Evolutionary conservation across 1,140 invertebrate genomes (phyloP).

Genomic region (Linepithema humile): DNA sequence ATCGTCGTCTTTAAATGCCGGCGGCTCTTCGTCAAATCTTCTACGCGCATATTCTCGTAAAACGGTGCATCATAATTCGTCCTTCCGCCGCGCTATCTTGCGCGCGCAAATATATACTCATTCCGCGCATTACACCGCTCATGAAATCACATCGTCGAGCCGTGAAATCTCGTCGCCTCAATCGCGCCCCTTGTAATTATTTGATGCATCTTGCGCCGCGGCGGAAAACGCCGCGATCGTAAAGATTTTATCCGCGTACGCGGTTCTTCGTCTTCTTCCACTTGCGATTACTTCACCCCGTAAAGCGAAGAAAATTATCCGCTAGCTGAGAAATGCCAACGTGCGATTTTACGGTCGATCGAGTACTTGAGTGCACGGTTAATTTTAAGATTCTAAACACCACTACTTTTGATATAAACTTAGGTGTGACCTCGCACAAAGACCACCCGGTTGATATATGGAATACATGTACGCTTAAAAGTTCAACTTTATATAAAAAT

Average conservation of each 20-base stretch:
- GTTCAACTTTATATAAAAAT: not conserved
- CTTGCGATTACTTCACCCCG: not conserved
- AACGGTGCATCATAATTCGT: slow-evolving; percentile 23
- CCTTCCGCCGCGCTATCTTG: not conserved
- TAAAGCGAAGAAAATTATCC: slow-evolving; percentile 34
- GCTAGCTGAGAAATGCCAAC: slow-evolving; percentile 13
- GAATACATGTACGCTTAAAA: not conserved
- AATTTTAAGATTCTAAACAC: slow-evolving; percentile 9
- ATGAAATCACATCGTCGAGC: slow-evolving; percentile 41
- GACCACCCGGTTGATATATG: not conserved
- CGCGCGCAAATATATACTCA: not conserved
- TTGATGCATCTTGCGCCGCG: slow-evolving; percentile 13
- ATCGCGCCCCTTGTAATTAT: slow-evolving; percentile 32
- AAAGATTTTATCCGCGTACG: slow-evolving; percentile 41
- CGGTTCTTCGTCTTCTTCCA: not conserved
- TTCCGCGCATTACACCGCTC: not conserved
- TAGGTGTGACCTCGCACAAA: too few species aligned
- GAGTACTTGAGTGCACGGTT: not conserved
- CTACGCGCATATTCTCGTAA: slow-evolving; percentile 22
- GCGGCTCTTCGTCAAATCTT: slow-evolving; percentile 15
- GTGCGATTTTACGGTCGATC: slow-evolving; percentile 33
- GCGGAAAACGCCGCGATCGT: slow-evolving; percentile 36
- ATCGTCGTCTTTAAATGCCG: slow-evolving; percentile 42
- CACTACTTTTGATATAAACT: not conserved
- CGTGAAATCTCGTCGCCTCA: slow-evolving; percentile 22